These are phyloP conservation scores for Crocodylus rhombifer DNA, from an alignment of 2,797 vertebrate genomes.

Conservation along the genomic window DNA sequence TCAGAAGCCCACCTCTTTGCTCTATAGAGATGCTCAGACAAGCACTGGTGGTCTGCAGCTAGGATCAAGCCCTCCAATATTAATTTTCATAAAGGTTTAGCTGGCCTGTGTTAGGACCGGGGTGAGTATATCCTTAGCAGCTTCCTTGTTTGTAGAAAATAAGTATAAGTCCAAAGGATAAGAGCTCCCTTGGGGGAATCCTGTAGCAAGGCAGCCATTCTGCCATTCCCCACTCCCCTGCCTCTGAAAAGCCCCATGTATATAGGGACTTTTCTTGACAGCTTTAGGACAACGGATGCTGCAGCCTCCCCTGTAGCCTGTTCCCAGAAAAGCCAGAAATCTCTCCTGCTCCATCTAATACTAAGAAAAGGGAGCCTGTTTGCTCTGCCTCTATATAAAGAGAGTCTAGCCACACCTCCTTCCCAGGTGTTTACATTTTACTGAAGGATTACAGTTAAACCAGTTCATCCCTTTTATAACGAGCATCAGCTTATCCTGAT, in stretches of 20 bases:
- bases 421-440: background rate
- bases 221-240: constrained; percentile 26
- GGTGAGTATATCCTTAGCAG: background rate
- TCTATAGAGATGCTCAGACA: background rate
- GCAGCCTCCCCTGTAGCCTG: background rate
- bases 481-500: constrained; percentile 54
- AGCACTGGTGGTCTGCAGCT: background rate
- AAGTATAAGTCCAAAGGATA: background rate
- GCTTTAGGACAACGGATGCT: background rate
- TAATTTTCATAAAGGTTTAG: background rate
- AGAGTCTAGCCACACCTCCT: background rate
- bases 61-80: background rate
- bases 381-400: background rate
- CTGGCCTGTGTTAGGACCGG: background rate
- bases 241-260: background rate
- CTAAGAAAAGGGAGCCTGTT: background rate
- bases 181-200: background rate
- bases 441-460: background rate
- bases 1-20: background rate
- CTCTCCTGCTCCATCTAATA: background rate
- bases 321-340: background rate
- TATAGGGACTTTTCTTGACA: background rate
- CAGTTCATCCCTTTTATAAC: constrained; percentile 41
- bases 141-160: background rate
- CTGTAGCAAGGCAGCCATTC: constrained; percentile 7